These are phyloP conservation scores for Muschampia plurimacula DNA, from an alignment of 2,888 invertebrate genomes.

Conservation along the genomic window DNA sequence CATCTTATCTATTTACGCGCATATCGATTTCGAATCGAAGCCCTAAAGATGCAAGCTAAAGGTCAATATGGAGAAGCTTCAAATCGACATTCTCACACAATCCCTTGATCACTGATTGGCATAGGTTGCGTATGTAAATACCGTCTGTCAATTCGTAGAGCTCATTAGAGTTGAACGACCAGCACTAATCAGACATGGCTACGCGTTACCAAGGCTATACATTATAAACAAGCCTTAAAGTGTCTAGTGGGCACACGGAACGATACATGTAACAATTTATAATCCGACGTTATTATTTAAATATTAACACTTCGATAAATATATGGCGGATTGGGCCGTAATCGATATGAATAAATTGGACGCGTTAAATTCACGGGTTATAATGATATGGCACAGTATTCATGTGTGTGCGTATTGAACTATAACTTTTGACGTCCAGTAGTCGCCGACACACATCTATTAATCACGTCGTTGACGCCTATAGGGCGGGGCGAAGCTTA, in stretches of 20 bases:
- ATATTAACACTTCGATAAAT: conserved; percentile 68
- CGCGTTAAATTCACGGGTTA: conserved; percentile 60
- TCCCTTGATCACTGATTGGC: conserved; percentile 40
- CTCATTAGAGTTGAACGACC: conserved; percentile 54
- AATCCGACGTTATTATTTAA: conserved; percentile 68
- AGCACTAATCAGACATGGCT: conserved; percentile 51
- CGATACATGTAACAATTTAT: conserved; percentile 59
- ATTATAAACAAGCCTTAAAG: conserved; percentile 56
- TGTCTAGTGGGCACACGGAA: conserved; percentile 50
- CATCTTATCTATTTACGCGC: conserved; percentile 3
- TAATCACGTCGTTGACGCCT: conserved; percentile 82
- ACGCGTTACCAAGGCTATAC: conserved; percentile 51
- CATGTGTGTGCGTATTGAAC: conserved; percentile 33
- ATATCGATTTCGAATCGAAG: conserved; percentile 2
- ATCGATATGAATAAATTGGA: conserved; percentile 69
- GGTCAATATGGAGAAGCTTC: conserved; percentile 40
- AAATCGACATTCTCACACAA: conserved; percentile 44
- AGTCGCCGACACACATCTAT: conserved; percentile 68
- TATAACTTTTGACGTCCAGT: conserved; percentile 59
- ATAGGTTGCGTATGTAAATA: conserved; percentile 43
- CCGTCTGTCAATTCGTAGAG: conserved; percentile 38
- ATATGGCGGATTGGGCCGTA: conserved; percentile 58
- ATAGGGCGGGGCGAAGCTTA: conserved; percentile 78
- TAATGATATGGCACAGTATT: conserved; percentile 9
- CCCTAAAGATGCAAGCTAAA: conserved; percentile 38